phyloP scores from a whole-genome alignment of 2,888 invertebrate genomes.

The Xestobium rufovillosum region DNA sequence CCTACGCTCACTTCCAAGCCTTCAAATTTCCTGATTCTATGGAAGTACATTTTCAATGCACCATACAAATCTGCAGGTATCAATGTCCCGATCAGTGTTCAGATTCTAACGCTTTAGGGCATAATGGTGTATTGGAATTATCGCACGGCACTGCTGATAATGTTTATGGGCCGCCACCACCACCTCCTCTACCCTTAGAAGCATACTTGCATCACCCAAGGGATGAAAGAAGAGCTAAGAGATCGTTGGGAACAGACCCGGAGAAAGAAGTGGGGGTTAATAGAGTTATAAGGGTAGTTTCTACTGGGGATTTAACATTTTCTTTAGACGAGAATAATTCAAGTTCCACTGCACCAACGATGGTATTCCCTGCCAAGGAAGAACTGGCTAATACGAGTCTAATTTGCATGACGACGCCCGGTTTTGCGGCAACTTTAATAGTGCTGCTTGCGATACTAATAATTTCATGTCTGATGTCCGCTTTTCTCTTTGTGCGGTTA shows the following conservation, averaged over 20 bases:
- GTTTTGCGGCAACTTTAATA: conserved; percentile 79
- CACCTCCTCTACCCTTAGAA: conserved; percentile 52
- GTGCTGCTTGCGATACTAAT: conserved; percentile 75
- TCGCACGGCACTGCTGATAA: conserved; percentile 37
- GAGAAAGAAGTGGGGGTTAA: conserved; percentile 84
- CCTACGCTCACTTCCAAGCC: conserved; percentile 90
- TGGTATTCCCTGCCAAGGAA: conserved; percentile 63
- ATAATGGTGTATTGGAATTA: conserved; percentile 49
- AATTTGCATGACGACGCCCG: conserved; percentile 92
- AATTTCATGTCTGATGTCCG: conserved; percentile 78
- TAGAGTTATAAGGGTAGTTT: conserved; percentile 82
- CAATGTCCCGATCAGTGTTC: conserved; percentile 91
- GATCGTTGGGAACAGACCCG: conserved; percentile 52
- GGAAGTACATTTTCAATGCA: conserved; percentile 95
- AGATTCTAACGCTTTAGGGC: conserved; percentile 42
- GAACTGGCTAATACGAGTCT: conserved; percentile 49
- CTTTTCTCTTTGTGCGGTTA: conserved; percentile 75
- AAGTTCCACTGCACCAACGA: conserved; percentile 53
- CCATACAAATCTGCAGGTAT: conserved; percentile 88
- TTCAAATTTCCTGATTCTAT: conserved; percentile 95
- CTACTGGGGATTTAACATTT: conserved; percentile 84
- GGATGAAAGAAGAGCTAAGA: conserved; percentile 64
- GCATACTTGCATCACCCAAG: conserved; percentile 60
- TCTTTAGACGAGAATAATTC: conserved; percentile 61
- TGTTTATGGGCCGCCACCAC: conserved; percentile 67